Base-by-base conservation (phyloP, 2,113 vertebrate genomes). In the Psettodes erumei region DNA sequence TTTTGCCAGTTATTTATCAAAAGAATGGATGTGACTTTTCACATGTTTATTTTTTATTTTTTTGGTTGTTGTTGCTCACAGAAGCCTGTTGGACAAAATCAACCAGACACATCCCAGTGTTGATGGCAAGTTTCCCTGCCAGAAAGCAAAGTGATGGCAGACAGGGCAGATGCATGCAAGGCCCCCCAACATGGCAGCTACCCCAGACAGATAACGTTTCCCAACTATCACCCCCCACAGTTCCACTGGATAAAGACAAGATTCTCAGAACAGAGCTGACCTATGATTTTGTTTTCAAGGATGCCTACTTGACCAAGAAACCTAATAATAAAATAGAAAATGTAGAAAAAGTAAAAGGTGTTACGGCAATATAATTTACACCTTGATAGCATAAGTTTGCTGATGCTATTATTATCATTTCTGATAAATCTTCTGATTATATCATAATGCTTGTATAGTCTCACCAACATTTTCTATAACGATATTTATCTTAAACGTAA, bases 71-170 rank as follows among this genome's bases (percentile, higher is more conserved):
- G 45, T 51, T 61, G 9, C 35, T 75, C 6, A 3, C 38, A 25
- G 45, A 43, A n/a, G 10, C 6, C 60, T 59, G 27, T 37, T 79
- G 79, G 51, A 59, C 28, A 43, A 4, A 42, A 63, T 89, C 80
- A 72, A 13, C 16, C 42, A n/a, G 68, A 69, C 84, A 32, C 72
- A 82, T 77, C 61, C 13, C 6, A n/a, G 43, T 73, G 74, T 35
- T 71, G 84, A 88, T 74, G 75, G 56, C 61, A 30, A 43, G 19
- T 5, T 38, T 56, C 37, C 21, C 67, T 69, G 45, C 56, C 74
- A 69, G 38, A 73, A 61, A 75, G 70, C 56, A 69, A 75, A 85
- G 88, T 88, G 87, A 87, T 86, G 86, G 79, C 84, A 91, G 90
- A 89, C 33, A 38, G 19, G 55, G 42, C n/a, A 68, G 77, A 72